phyloP scores from a whole-genome alignment of 2,113 vertebrate genomes.

The Petromus typicus region DNA sequence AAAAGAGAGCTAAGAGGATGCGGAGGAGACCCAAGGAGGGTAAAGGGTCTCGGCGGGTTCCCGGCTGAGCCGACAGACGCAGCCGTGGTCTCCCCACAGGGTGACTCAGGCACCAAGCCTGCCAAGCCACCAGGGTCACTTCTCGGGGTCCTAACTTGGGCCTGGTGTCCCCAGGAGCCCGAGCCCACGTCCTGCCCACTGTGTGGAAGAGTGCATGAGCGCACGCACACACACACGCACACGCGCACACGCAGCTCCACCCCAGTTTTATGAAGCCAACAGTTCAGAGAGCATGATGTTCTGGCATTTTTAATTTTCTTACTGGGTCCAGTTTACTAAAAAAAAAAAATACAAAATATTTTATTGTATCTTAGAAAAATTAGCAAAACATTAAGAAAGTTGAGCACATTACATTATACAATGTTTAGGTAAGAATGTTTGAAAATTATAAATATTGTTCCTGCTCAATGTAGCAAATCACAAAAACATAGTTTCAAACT shows the following conservation, averaged over 20 bases:
- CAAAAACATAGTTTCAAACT: slow-evolving; percentile 79
- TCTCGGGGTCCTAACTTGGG: not conserved
- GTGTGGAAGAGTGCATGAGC: not conserved
- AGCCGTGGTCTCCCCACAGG: slow-evolving; percentile 25
- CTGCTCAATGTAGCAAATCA: slow-evolving; percentile 65
- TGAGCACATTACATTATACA: slow-evolving; percentile 73
- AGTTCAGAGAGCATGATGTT: slow-evolving; percentile 2
- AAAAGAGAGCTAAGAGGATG: slow-evolving; percentile 4
- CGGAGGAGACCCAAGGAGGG: not conserved
- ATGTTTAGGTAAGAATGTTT: slow-evolving; percentile 51
- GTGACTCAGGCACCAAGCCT: slow-evolving; percentile 56
- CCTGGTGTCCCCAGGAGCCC: not conserved
- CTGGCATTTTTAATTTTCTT: slow-evolving; percentile 67
- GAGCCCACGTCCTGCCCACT: not conserved
- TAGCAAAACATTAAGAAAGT: slow-evolving; percentile 83
- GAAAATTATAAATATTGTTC: slow-evolving; percentile 80
- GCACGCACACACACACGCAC: not conserved
- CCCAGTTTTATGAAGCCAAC: slow-evolving; percentile 45
- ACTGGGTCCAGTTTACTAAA: slow-evolving; percentile 78
- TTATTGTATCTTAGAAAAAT: slow-evolving; percentile 80
- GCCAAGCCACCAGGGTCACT: not conserved
- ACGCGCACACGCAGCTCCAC: not conserved
- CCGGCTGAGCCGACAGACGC: not conserved
- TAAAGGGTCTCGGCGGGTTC: not conserved
- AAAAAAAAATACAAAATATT: slow-evolving; percentile 83